Evolutionary conservation across 2,888 invertebrate species (phyloP).

Genomic region (Steinernema carpocapsae): DNA sequence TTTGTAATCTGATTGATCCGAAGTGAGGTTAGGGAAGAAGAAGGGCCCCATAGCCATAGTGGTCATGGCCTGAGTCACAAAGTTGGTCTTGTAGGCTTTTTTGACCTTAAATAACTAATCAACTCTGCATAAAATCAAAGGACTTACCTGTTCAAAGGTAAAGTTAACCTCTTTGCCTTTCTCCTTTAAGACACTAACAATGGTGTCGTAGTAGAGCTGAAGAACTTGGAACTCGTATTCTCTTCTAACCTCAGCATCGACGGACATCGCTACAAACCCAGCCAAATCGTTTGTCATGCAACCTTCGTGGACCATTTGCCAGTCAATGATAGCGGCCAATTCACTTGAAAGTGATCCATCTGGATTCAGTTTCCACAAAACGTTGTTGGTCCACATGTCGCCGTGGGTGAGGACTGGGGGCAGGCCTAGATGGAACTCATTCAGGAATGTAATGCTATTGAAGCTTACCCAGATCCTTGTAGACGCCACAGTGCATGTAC

Average conservation of each 20-base stretch:
- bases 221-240: constrained; percentile 1
- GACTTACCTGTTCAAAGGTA: not conserved
- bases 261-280: not conserved
- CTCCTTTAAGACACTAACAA: not conserved
- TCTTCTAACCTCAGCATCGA: not conserved
- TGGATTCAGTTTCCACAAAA: constrained; percentile 3
- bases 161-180: not conserved
- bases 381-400: constrained; percentile 19
- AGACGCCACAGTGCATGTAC: too few relatives aligned
- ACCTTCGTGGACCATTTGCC: constrained; percentile 36
- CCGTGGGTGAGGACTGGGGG: constrained; percentile 30
- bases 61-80: too few relatives aligned
- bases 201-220: not conserved
- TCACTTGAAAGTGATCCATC: constrained; percentile 2
- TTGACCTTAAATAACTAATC: too few relatives aligned
- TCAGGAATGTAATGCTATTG: not conserved
- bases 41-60: too few relatives aligned
- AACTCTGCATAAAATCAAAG: too few relatives aligned
- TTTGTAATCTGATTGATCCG: too few relatives aligned
- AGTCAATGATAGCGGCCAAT: constrained; percentile 19
- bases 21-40: too few relatives aligned
- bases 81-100: too few relatives aligned
- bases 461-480: too few relatives aligned
- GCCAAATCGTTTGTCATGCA: not conserved
- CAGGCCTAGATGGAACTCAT: not conserved